Base-by-base conservation (phyloP, 2,113 vertebrate species). In the Smithornis capensis region DNA sequence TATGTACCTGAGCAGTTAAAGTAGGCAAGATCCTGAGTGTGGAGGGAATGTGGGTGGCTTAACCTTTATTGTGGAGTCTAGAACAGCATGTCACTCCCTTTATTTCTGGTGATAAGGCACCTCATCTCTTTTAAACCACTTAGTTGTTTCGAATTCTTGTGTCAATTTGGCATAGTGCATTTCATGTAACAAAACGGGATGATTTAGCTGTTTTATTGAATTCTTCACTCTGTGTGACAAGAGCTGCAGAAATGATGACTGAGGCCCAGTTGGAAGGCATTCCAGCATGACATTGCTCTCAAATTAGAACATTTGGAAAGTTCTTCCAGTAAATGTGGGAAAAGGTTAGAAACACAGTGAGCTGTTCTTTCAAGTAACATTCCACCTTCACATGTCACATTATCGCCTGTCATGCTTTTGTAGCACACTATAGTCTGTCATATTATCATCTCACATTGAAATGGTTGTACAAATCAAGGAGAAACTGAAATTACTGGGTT, bases 251-350 rank as follows among this genome's bases (percentile, higher is more conserved):
- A 94, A 64, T 29, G 68, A 84, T 77, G 92, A 95, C 63, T 64
- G 92, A 88, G 50, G 28, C 94, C 91, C 95, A 71, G 73, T 13
- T 92, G 85, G 96, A 95, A 96, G 68, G 87, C 37, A 35, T 78
- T 96, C 70, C 85, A 85, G 68, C 60, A 63, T 95, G 77, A 95
- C 87, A 79, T 91, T 81, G 42, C 80, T 95, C 97, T 89, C 53
- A 77, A 81, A 87, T 94, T 82, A 96, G 64, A 96, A 84, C 80
- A 89, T 81, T 76, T 76, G 64, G 62, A 84, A 68, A 90, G 35
- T 64, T 95, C 55, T 95, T 92, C 74, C 94, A 89, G 88, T 89
- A 95, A 94, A 87, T 60, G 42, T 78, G 79, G 69, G 90, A 82
- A 59, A 87, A 79, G 45, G 53, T 87, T 94, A 76, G 67, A 86